Conservation (phyloP, 2,888 invertebrate species). For the Tiphia femorata region DNA sequence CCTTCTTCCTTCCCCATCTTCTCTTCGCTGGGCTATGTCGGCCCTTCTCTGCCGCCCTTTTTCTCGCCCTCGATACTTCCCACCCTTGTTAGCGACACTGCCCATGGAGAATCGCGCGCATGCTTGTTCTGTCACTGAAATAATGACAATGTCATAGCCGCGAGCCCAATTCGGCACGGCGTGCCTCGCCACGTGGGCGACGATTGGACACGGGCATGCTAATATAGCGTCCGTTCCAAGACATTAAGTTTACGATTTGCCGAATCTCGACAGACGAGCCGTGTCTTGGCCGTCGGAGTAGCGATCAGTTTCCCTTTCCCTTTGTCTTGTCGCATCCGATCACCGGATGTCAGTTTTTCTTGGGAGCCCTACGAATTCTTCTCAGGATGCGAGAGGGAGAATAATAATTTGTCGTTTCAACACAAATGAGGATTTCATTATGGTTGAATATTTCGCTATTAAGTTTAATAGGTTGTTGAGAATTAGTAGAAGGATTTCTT, state of each 20-base stretch:
- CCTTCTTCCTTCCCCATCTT: conserved; percentile 4
- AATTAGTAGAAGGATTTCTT: no score
- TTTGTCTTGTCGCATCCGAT: conserved; percentile 21
- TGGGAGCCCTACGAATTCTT: conserved; percentile 2
- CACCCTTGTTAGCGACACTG: conserved; percentile 66
- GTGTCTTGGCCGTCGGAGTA: conserved; percentile 33
- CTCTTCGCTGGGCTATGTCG: neutral
- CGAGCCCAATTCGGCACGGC: conserved; percentile 61
- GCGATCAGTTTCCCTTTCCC: conserved; percentile 6
- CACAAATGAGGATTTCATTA: no score
- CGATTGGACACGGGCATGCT: conserved; percentile 68
- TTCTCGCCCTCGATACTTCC: conserved; percentile 48
- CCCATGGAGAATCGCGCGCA: conserved; percentile 65
- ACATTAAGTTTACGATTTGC: conserved; percentile 60
- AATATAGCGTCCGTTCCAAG: conserved; percentile 68
- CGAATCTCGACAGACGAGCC: conserved; percentile 43
- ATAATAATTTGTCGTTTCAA: no score
- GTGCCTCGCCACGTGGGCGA: conserved; percentile 64
- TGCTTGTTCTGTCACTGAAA: conserved; percentile 66
- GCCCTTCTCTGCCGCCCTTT: conserved; percentile 13
- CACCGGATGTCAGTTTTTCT: conserved; percentile 17
- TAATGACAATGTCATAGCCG: conserved; percentile 67
- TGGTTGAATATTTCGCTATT: no score
- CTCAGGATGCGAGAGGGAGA: neutral
- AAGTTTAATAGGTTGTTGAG: no score